Percentiles rank a stretch among this genome's conserved stretches.
These are phyloP conservation scores for Conus ventricosus DNA, from an alignment of 1,140 invertebrate genomes.

Conservation along the genomic window DNA sequence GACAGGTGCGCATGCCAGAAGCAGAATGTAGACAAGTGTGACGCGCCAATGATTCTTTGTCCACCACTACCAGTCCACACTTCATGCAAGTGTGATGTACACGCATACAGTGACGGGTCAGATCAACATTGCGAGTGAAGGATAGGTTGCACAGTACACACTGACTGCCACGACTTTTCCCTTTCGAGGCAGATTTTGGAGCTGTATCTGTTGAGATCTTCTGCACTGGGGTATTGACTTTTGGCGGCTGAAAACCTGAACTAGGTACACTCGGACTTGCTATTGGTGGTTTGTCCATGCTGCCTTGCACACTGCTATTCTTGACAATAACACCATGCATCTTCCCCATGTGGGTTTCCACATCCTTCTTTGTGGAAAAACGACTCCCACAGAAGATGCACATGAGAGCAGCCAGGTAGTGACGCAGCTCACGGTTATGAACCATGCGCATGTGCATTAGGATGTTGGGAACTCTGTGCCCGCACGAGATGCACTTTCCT, in stretches of 20 bases:
- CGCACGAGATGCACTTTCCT: conserved; percentile 61
- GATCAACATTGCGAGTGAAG: conserved; percentile 66
- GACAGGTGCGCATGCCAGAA: conserved; percentile 53
- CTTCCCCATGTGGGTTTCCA: conserved; percentile 64
- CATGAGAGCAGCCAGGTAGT: conserved; percentile 55
- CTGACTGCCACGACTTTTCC: conserved; percentile 57
- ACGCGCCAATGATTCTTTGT: conserved; percentile 53
- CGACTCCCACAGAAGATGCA: conserved; percentile 68
- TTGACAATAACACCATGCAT: conserved; percentile 67
- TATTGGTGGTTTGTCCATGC: conserved; percentile 24
- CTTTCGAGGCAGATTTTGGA: background rate
- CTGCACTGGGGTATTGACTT: background rate
- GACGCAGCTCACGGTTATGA: conserved; percentile 60
- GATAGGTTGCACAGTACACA: conserved; percentile 69
- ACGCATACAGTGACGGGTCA: conserved; percentile 68
- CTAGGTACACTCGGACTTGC: conserved; percentile 13
- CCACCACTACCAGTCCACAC: conserved; percentile 69
- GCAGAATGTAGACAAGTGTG: conserved; percentile 61
- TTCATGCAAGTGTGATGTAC: conserved; percentile 67
- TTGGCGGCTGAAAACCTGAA: conserved; percentile 4
- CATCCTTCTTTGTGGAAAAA: conserved; percentile 51
- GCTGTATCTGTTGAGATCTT: background rate
- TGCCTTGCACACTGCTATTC: conserved; percentile 43
- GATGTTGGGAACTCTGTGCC: conserved; percentile 55
- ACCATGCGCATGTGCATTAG: conserved; percentile 61